Conservation (phyloP, 2,888 invertebrate species). For the Trachelus iudaicus region DNA sequence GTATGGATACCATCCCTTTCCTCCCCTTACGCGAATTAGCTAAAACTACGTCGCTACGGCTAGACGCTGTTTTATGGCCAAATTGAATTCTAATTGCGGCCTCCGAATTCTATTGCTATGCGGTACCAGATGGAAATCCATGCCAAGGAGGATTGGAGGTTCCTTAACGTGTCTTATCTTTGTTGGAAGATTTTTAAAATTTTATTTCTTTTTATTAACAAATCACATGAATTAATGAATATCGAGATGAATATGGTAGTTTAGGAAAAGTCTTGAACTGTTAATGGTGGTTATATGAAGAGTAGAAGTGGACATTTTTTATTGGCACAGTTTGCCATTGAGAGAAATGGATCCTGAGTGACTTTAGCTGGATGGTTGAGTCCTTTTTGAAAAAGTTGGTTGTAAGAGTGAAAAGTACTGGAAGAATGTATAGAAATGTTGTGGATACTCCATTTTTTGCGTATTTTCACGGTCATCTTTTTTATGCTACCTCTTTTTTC, state of each 20-base stretch:
- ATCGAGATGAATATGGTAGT: neutral
- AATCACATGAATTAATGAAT: neutral
- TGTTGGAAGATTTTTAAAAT: neutral
- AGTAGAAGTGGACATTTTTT: too few relatives aligned
- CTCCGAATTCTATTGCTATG: neutral
- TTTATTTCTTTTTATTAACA: neutral
- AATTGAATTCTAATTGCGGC: constrained; percentile 17
- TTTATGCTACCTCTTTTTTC: neutral
- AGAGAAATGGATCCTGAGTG: neutral
- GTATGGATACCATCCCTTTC: neutral
- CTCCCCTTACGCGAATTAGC: constrained; percentile 41
- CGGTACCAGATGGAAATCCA: neutral
- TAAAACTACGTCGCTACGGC: constrained; percentile 37
- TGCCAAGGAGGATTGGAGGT: neutral
- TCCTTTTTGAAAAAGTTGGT: neutral
- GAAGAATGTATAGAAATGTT: neutral
- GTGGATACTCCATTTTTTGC: neutral
- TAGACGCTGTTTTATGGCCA: constrained; percentile 49
- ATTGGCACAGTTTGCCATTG: neutral
- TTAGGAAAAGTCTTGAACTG: neutral
- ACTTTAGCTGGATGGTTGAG: neutral
- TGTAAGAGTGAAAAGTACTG: neutral
- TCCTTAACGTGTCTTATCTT: neutral
- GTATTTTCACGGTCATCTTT: neutral
- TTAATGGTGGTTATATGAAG: neutral